Evolutionary conservation across 2,797 vertebrate genomes (phyloP).

Genomic region (Peromyscus eremicus): DNA sequence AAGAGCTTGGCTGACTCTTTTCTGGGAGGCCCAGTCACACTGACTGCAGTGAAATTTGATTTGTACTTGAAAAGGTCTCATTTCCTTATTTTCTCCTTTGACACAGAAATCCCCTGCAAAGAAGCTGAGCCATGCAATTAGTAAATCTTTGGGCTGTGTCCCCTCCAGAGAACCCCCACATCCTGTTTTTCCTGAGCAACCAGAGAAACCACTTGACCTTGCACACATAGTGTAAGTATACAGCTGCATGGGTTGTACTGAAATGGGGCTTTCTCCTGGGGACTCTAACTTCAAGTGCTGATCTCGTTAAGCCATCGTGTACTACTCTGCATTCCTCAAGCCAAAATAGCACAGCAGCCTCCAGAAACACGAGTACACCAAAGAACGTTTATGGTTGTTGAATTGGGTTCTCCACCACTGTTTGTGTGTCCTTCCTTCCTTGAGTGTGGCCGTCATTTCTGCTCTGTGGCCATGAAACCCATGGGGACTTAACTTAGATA

Average conservation of each 20-base stretch:
- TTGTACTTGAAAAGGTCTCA: conserved; percentile 48
- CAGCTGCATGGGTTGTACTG: accelerated
- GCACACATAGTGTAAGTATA: conserved; percentile 96
- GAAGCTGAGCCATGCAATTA: conserved; percentile 99
- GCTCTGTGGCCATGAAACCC: not conserved
- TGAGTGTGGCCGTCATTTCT: not conserved
- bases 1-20: not conserved
- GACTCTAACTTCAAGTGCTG: conserved; percentile 4
- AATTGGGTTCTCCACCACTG: not conserved
- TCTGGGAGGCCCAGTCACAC: not conserved
- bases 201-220: conserved; percentile 96
- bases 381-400: not conserved
- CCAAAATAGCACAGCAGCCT: not conserved
- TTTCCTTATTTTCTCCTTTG: conserved; percentile 80
- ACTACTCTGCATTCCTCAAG: not conserved
- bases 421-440: not conserved
- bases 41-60: not conserved
- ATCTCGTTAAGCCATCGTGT: not conserved
- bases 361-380: not conserved
- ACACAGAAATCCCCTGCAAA: conserved; percentile 98
- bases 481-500: not conserved
- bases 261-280: not conserved
- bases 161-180: conserved; percentile 96
- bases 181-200: conserved; percentile 97
- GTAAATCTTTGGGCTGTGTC: conserved; percentile 97